Evolutionary conservation across 2,888 invertebrate genomes (phyloP).

Genomic region (Agrochola macilenta): DNA sequence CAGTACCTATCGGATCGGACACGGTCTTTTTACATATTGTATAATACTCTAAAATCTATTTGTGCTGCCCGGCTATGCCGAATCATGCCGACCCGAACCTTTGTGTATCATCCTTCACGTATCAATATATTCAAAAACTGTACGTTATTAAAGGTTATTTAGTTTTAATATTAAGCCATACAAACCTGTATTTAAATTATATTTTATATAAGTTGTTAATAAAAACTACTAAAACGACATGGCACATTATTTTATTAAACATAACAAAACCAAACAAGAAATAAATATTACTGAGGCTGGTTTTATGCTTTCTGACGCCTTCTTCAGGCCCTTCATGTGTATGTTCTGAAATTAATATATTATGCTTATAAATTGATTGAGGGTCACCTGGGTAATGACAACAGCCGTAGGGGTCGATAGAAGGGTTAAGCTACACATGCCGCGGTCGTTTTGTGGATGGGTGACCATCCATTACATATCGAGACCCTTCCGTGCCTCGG

Average conservation of each 20-base stretch:
- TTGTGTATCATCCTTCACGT: background rate
- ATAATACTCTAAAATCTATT: background rate
- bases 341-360: slow-evolving; percentile 66
- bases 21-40: too few species aligned
- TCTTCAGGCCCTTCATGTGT: slow-evolving; percentile 34
- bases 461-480: too few species aligned
- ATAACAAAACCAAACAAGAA: slow-evolving; percentile 45
- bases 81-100: background rate
- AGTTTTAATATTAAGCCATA: background rate
- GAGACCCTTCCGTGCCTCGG: too few species aligned
- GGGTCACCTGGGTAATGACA: too few species aligned
- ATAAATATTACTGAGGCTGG: slow-evolving; percentile 24
- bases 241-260: slow-evolving; percentile 64
- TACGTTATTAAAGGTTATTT: background rate
- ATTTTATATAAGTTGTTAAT: slow-evolving; percentile 48
- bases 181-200: slow-evolving; percentile 10
- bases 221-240: slow-evolving; percentile 38
- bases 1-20: too few species aligned
- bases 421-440: too few species aligned
- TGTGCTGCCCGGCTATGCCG: background rate
- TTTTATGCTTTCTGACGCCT: slow-evolving; percentile 21
- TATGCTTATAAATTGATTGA: background rate
- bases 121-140: background rate
- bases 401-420: too few species aligned
- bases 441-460: too few species aligned